A percentile compares a stretch with the other conserved stretches of the same genome.
Conservation (phyloP, 2,888 invertebrate species). For the Euzophera pinguis region DNA sequence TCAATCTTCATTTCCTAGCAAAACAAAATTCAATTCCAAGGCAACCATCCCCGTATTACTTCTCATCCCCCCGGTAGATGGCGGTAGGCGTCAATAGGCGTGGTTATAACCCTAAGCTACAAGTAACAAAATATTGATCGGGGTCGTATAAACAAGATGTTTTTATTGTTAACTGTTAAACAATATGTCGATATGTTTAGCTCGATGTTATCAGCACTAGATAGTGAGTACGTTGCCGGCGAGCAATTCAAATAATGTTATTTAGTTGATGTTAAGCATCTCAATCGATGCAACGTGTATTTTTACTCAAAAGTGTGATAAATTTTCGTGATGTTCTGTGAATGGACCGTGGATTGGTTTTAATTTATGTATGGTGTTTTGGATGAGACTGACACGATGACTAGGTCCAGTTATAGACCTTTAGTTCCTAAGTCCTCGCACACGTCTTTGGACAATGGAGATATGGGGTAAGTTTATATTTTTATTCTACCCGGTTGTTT, state of each 20-base stretch:
- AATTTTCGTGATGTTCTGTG: slow-evolving; percentile 18
- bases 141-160: slow-evolving; percentile 48
- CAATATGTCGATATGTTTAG: not conserved
- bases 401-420: slow-evolving; percentile 68
- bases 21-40: not conserved
- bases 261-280: slow-evolving; percentile 47
- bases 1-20: not conserved
- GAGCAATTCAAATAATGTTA: slow-evolving; percentile 33
- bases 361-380: slow-evolving; percentile 27
- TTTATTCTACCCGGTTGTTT: not conserved
- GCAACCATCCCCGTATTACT: slow-evolving; percentile 15
- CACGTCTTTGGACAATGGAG: slow-evolving; percentile 59
- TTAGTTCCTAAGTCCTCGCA: slow-evolving; percentile 65
- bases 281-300: slow-evolving; percentile 45
- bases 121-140: slow-evolving; percentile 60
- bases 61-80: slow-evolving; percentile 42
- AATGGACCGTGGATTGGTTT: slow-evolving; percentile 14
- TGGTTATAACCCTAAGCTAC: slow-evolving; percentile 52
- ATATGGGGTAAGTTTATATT: slow-evolving; percentile 54
- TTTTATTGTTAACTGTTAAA: slow-evolving; percentile 29
- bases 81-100: slow-evolving; percentile 51
- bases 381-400: slow-evolving; percentile 44
- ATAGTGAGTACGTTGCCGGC: not conserved
- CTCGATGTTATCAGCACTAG: not conserved
- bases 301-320: slow-evolving; percentile 36